A percentile compares a stretch with the other conserved stretches of the same genome.
Conservation (phyloP, 2,888 invertebrate genomes). For the Tinea pellionella region DNA sequence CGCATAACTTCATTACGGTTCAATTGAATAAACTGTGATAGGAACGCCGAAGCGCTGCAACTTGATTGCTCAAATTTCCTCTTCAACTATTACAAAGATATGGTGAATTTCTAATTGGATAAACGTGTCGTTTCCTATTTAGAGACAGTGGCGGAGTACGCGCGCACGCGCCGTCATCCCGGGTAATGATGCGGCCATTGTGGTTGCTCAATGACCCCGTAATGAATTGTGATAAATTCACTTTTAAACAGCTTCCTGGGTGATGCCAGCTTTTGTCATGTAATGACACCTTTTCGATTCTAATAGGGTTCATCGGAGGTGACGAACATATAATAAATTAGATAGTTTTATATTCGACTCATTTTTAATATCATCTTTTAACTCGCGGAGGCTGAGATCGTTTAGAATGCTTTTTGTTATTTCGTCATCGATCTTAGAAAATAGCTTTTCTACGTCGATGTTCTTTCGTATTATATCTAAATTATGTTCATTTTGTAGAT, state of each 20-base stretch:
- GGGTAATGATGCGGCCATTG: conserved; percentile 47
- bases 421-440: neutral
- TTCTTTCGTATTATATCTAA: neutral
- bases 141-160: conserved; percentile 57
- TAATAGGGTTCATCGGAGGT: neutral
- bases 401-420: neutral
- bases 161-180: conserved; percentile 60
- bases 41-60: conserved; percentile 62
- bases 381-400: neutral
- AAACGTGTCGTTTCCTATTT: conserved; percentile 71
- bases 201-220: conserved; percentile 36
- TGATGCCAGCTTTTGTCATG: conserved; percentile 24
- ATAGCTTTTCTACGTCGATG: neutral
- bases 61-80: conserved; percentile 70
- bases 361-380: neutral
- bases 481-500: neutral
- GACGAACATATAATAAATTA: neutral
- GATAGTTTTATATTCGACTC: neutral
- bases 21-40: conserved; percentile 70
- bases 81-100: conserved; percentile 70
- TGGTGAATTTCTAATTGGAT: conserved; percentile 71
- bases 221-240: conserved; percentile 47
- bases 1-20: conserved; percentile 66
- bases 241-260: conserved; percentile 47
- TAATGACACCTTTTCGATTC: conserved; percentile 9